phyloP scores from a whole-genome alignment of 2,113 vertebrate genomes.

The Phylloscopus trochilus region DNA sequence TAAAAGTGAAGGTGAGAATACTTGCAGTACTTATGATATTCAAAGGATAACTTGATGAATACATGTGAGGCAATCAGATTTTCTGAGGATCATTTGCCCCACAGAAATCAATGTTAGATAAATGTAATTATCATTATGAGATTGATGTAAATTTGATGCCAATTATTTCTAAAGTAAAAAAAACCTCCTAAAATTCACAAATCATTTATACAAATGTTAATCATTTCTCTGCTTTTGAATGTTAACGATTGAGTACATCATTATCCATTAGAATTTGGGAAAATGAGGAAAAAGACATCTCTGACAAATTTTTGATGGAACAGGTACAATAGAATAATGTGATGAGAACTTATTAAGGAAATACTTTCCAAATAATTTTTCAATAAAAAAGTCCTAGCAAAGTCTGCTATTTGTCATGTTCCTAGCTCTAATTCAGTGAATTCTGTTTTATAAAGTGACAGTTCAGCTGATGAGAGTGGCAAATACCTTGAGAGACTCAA shows the following conservation, averaged over 20 bases:
- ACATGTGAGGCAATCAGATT: background rate
- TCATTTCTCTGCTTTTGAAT: background rate
- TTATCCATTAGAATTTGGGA: background rate
- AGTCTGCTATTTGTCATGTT: slow-evolving; percentile 21
- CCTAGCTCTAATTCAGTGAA: background rate
- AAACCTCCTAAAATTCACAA: background rate
- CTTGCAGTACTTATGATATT: background rate
- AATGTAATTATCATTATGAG: background rate
- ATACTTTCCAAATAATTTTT: slow-evolving; percentile 33
- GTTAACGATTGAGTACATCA: background rate
- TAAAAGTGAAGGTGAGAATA: slow-evolving; percentile 15
- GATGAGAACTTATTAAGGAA: slow-evolving; percentile 17
- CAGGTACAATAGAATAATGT: background rate
- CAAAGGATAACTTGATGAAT: background rate
- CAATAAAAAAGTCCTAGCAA: background rate
- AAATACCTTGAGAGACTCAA: slow-evolving; percentile 1
- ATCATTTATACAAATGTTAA: slow-evolving; percentile 18
- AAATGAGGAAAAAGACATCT: background rate
- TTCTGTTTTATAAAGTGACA: slow-evolving; percentile 29
- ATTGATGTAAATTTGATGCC: slow-evolving; percentile 16
- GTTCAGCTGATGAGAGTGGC: background rate
- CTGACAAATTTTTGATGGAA: slow-evolving; percentile 15
- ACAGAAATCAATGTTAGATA: background rate
- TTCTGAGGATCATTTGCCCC: background rate
- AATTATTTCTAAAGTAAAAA: slow-evolving; percentile 28